A percentile compares a stretch with the other conserved stretches of the same genome.
Conservation (phyloP, 2,797 vertebrate genomes). For the Bovichtus variegatus region DNA sequence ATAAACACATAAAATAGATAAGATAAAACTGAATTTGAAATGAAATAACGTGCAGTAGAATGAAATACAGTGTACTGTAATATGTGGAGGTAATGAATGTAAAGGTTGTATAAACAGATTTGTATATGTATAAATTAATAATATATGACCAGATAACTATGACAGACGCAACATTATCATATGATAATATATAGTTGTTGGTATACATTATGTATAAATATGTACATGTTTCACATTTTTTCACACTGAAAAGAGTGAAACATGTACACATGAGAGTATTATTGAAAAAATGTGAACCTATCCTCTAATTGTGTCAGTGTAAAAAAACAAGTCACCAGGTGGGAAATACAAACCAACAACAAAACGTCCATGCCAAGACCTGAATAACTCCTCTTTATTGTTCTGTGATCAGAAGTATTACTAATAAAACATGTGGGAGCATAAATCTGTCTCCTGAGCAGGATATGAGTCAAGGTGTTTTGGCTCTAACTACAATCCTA, state of each 20-base stretch:
- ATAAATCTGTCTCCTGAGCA: conserved; percentile 39
- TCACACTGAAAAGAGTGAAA: not conserved
- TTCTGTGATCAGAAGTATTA: conserved; percentile 26
- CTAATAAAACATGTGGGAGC: conserved; percentile 9
- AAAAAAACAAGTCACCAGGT: conserved; percentile 1
- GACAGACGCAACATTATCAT: too few relatives aligned
- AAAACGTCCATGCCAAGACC: not conserved
- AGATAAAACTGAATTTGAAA: too few relatives aligned
- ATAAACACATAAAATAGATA: too few relatives aligned
- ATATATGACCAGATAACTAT: too few relatives aligned
- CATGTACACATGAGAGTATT: not conserved
- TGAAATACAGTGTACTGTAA: too few relatives aligned
- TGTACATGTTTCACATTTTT: not conserved
- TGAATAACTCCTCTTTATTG: not conserved
- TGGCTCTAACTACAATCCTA: not conserved
- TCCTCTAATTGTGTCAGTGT: not conserved
- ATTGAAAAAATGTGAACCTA: not conserved
- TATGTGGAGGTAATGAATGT: too few relatives aligned
- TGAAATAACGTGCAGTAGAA: too few relatives aligned
- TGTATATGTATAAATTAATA: too few relatives aligned
- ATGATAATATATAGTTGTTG: too few relatives aligned
- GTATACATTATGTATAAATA: too few relatives aligned
- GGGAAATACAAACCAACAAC: not conserved
- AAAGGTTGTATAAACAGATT: too few relatives aligned
- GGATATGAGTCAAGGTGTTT: conserved; percentile 33